A percentile compares a stretch with the other conserved stretches of the same genome.
Evolutionary conservation across 1,140 invertebrate species (phyloP).

Genomic region (Drosophila gunungcola): DNA sequence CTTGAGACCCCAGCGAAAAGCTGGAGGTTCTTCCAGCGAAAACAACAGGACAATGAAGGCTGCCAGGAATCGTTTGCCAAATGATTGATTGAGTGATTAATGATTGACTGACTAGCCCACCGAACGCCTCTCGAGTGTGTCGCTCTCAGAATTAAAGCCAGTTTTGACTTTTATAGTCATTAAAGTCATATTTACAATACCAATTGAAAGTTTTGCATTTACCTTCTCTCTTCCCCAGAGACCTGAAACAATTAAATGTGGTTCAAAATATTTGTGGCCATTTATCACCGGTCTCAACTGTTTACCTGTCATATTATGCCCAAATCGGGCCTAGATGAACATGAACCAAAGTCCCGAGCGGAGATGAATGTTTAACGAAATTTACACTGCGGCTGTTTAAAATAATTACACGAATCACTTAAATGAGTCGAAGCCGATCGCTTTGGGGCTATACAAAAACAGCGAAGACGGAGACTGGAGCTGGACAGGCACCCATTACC

Average conservation of each 20-base stretch:
- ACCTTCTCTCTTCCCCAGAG: conserved; percentile 7
- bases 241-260: conserved; percentile 71
- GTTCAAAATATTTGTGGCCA: conserved; percentile 64
- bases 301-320: conserved; percentile 84
- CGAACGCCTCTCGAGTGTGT: conserved; percentile 27
- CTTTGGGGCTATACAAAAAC: conserved; percentile 25
- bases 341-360: conserved; percentile 16
- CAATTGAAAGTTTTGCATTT: conserved; percentile 58
- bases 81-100: conserved; percentile 84
- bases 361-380: conserved; percentile 77
- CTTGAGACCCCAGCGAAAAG: conserved; percentile 34
- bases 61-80: conserved; percentile 46
- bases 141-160: conserved; percentile 61
- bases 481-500: conserved; percentile 74
- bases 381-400: conserved; percentile 82
- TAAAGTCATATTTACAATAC: conserved; percentile 58
- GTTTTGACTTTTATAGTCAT: conserved; percentile 61
- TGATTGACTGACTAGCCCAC: conserved; percentile 60
- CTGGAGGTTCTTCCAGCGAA: conserved; percentile 35
- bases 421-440: conserved; percentile 62
- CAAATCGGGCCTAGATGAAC: conserved; percentile 61
- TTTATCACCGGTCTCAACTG: conserved; percentile 81
- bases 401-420: conserved; percentile 81
- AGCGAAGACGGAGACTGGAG: conserved; percentile 9
- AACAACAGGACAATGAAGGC: conserved; percentile 57